Evolutionary conservation across 2,797 vertebrate species (phyloP), one percentile per base, ranked within the genome.

Genomic region (Epinephelus malabaricus): DNA sequence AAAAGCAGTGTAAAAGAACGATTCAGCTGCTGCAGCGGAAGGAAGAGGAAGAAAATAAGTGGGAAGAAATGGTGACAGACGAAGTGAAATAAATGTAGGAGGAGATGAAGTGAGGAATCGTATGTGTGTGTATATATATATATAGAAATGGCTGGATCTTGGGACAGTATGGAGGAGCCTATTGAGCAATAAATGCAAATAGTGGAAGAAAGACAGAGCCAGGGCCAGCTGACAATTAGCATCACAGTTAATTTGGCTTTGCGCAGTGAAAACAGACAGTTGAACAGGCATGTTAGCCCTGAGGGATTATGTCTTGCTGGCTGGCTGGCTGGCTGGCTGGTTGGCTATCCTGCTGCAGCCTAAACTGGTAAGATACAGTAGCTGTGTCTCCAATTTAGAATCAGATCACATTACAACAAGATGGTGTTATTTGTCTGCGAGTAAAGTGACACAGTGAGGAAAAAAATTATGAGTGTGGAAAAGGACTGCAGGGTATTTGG

Each of bases 161-260:
- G 11, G 38, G 27, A 64, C 71, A 59, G 53, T 76, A 76, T 60
- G 18, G n/a, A 4, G 62, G 56, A 54, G 61, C 46, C 47, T 67
- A 46, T 60, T 25, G 68, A 79, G 70, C 14, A 64, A 64, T 69
- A 54, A 67, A 79, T 69, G 50, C 46, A 72, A 78, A 61, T 46
- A 17, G 54, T 71, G 64, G 76, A 83, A 60, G 72, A 70, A 78
- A 86, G 65, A 72, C 79, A 62, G 76, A 77, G 63, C 46, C 18
- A 9, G 73, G 23, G 40, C n/a, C 13, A 38, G 61, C 79, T 82
- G 69, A 72, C 82, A 85, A 84, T 86, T 88, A 86, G 62, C 80
- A 78, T 82, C 79, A 77, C 15, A 14, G 55, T 86, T 89, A 76
- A 86, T 85, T 84, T 73, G 65, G 45, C 59, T 65, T n/a, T 30